Evolutionary conservation across 2,113 vertebrate species (phyloP).

Genomic region (Thalassarche chlororhynchos): DNA sequence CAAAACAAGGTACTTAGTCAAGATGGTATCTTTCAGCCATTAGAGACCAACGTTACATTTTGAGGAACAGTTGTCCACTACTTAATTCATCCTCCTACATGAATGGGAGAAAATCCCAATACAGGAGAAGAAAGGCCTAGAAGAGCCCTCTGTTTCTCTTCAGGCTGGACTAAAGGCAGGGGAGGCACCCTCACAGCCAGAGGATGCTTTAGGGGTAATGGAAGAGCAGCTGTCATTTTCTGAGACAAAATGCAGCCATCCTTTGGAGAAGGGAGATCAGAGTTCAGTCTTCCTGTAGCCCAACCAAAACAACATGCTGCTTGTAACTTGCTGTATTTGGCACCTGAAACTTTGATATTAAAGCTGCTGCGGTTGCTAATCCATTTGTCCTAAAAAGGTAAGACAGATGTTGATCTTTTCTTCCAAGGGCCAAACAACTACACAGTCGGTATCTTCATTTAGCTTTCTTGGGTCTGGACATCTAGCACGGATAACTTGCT

Average conservation of each 20-base stretch:
- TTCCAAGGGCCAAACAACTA: not conserved
- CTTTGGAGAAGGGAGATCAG: not conserved
- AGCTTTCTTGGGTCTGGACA: not conserved
- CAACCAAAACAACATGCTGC: not conserved
- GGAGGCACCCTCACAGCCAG: not conserved
- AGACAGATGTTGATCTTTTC: not conserved
- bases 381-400: not conserved
- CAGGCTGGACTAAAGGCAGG: not conserved
- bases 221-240: not conserved
- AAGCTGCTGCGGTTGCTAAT: not conserved
- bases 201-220: not conserved
- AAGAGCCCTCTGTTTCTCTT: not conserved
- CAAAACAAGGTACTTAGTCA: not conserved
- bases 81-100: not conserved
- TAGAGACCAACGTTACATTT: not conserved
- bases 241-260: not conserved
- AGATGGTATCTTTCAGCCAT: not conserved
- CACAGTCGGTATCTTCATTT: not conserved
- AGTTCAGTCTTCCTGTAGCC: not conserved
- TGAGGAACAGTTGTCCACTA: not conserved
- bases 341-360: not conserved
- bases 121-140: not conserved
- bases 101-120: not conserved
- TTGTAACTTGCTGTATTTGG: not conserved
- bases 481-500: not conserved